A percentile compares a stretch with the other conserved stretches of the same genome.
phyloP scores from a whole-genome alignment of 2,888 invertebrate genomes.

The Autographa gamma region DNA sequence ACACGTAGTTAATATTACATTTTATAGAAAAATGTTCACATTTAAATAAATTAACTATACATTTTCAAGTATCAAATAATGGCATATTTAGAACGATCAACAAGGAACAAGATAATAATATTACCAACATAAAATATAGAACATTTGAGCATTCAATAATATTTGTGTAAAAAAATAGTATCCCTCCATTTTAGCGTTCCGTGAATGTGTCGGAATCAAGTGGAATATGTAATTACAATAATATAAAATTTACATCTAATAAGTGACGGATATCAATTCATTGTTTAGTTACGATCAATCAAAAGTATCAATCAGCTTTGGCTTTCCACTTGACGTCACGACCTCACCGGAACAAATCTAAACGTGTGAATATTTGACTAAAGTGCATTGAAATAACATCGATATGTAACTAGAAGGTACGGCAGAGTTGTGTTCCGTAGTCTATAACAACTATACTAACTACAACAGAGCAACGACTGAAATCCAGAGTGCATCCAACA shows the following conservation, averaged over 20 bases:
- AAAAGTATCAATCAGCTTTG: constrained; percentile 47
- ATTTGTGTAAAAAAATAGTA: constrained; percentile 86
- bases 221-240: constrained; percentile 49
- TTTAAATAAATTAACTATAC: constrained; percentile 74
- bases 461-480: constrained; percentile 67
- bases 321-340: constrained; percentile 58
- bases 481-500: constrained; percentile 62
- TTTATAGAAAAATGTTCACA: constrained; percentile 72
- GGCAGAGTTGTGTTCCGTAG: constrained; percentile 72
- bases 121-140: constrained; percentile 85
- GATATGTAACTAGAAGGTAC: constrained; percentile 82
- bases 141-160: constrained; percentile 86
- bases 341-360: constrained; percentile 64
- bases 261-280: constrained; percentile 60
- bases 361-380: constrained; percentile 67
- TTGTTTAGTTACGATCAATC: constrained; percentile 59
- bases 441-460: constrained; percentile 63
- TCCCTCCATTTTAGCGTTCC: constrained; percentile 72
- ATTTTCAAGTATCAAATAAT: constrained; percentile 77
- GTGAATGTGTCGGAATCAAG: constrained; percentile 68
- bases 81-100: constrained; percentile 76
- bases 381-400: constrained; percentile 64
- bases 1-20: constrained; percentile 71
- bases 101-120: constrained; percentile 84
- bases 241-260: constrained; percentile 54